These are phyloP conservation scores for Drosophila hamatofila DNA, from an alignment of 2,888 invertebrate genomes.

Conservation along the genomic window DNA sequence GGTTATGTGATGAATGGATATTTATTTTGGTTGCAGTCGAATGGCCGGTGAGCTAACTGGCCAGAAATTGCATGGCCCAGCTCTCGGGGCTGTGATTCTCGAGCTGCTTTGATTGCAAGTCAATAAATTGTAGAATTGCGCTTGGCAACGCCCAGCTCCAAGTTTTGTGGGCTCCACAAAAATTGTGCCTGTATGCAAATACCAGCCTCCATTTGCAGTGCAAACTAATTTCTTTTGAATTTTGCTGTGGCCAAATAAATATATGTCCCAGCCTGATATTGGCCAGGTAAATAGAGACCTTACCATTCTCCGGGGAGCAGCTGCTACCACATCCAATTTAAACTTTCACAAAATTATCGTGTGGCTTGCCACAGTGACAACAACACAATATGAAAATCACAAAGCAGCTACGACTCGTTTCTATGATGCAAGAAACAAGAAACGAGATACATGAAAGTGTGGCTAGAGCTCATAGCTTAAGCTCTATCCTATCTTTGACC, in stretches of 20 bases:
- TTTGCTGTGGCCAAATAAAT: not conserved
- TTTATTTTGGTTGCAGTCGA: constrained; percentile 45
- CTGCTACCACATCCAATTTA: constrained; percentile 27
- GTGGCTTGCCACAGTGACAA: not conserved
- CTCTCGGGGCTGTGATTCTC: constrained; percentile 51
- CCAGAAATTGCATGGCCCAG: constrained; percentile 5
- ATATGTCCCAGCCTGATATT: not conserved
- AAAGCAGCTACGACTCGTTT: not conserved
- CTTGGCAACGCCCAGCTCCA: not conserved
- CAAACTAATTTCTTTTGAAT: constrained; percentile 8
- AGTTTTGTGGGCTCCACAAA: not conserved
- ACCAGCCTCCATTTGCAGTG: constrained; percentile 10
- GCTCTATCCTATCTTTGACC: constrained; percentile 4
- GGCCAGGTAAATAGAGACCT: not conserved
- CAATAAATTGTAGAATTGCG: constrained; percentile 75
- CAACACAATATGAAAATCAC: constrained; percentile 11
- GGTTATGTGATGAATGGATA: constrained; percentile 55
- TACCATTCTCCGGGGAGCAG: not conserved
- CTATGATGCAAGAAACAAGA: not conserved
- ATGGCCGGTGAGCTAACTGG: constrained; percentile 13
- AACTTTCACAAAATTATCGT: constrained; percentile 32
- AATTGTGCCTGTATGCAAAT: constrained; percentile 24
- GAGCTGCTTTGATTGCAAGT: constrained; percentile 60
- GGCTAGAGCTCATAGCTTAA: constrained; percentile 25
- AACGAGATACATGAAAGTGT: constrained; percentile 5